These are phyloP conservation scores for Drosophila albomicans DNA, from an alignment of 1,140 invertebrate species.

Conservation along the genomic window DNA sequence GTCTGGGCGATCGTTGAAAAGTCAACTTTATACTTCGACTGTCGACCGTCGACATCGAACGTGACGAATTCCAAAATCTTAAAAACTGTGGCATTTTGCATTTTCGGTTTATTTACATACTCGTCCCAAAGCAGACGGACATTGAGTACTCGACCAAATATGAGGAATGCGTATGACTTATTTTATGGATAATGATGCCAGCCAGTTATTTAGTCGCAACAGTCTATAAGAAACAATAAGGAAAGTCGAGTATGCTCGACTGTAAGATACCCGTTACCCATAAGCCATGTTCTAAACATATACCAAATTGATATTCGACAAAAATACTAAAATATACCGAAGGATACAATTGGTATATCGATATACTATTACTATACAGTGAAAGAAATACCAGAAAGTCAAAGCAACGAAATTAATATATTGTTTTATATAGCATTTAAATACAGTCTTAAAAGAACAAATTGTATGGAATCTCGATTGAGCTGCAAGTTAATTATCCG, in stretches of 20 bases:
- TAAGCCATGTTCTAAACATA: too few species aligned
- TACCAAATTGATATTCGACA: too few species aligned
- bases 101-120: conserved; percentile 63
- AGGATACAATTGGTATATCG: too few species aligned
- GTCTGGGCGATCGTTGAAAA: conserved; percentile 6
- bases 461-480: not conserved
- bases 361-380: too few species aligned
- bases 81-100: conserved; percentile 60
- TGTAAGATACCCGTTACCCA: too few species aligned
- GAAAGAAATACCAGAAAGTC: too few species aligned
- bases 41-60: conserved; percentile 28
- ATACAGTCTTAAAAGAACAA: not conserved
- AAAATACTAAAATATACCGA: too few species aligned
- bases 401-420: too few species aligned
- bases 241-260: too few species aligned
- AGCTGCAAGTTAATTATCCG: conserved; percentile 57
- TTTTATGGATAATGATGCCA: conserved; percentile 68
- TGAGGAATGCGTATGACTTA: conserved; percentile 65
- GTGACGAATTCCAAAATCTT: conserved; percentile 61
- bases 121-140: conserved; percentile 19
- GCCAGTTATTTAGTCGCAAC: not conserved
- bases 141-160: conserved; percentile 48
- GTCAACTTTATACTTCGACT: not conserved
- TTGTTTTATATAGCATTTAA: too few species aligned
- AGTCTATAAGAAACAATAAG: too few species aligned